phyloP scores from a whole-genome alignment of 2,888 invertebrate genomes.

The Chloroclysta siterata region DNA sequence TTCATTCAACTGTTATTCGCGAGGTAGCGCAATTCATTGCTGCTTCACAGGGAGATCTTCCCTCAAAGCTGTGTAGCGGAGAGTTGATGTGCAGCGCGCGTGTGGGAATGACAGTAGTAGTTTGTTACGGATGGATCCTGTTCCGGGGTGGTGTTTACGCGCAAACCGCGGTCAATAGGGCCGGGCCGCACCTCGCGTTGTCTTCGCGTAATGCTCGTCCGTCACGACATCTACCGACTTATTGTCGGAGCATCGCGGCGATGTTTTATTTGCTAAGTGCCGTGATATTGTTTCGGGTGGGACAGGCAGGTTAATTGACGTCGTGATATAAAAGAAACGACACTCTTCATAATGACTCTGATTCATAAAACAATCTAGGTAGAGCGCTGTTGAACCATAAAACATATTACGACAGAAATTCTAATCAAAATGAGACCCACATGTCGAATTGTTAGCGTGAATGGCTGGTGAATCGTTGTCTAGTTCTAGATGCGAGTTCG shows the following conservation, averaged over 20 bases:
- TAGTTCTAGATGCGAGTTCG: background rate
- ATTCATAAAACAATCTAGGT: slow-evolving; percentile 25
- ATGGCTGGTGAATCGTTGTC: background rate
- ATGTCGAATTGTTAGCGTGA: too few relatives aligned
- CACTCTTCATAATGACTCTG: slow-evolving; percentile 50
- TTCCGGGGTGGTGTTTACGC: slow-evolving; percentile 75
- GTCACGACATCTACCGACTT: slow-evolving; percentile 80
- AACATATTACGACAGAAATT: background rate
- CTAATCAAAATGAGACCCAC: background rate
- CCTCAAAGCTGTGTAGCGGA: background rate
- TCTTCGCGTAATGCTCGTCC: slow-evolving; percentile 76
- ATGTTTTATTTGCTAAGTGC: slow-evolving; percentile 82
- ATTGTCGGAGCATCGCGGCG: slow-evolving; percentile 58
- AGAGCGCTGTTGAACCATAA: background rate
- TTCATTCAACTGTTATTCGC: slow-evolving; percentile 53
- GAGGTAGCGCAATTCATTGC: slow-evolving; percentile 48
- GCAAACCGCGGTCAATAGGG: slow-evolving; percentile 80
- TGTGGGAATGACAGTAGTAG: slow-evolving; percentile 46
- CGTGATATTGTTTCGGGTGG: slow-evolving; percentile 61
- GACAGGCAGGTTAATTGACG: slow-evolving; percentile 72
- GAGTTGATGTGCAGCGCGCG: slow-evolving; percentile 28
- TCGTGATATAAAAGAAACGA: slow-evolving; percentile 71
- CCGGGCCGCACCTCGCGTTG: slow-evolving; percentile 77
- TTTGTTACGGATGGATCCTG: slow-evolving; percentile 43
- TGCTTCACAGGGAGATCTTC: slow-evolving; percentile 16